Evolutionary conservation across 2,888 invertebrate species (phyloP).

Genomic region (Disparrhopalites patrizii): DNA sequence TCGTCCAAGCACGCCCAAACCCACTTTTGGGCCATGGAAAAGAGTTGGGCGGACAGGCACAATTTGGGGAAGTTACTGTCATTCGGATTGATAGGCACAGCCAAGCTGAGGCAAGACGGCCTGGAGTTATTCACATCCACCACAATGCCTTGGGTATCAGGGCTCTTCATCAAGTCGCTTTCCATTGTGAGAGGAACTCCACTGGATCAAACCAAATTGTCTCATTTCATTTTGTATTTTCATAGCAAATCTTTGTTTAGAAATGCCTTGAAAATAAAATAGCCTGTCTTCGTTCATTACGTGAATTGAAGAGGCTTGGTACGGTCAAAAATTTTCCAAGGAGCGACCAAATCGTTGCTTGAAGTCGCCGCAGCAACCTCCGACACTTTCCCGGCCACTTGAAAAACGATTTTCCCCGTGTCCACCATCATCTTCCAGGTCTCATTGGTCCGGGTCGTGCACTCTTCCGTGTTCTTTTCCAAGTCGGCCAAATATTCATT

Average conservation of each 20-base stretch:
- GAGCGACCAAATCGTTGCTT: constrained; percentile 31
- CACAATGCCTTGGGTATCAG: constrained; percentile 35
- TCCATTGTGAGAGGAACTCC: constrained; percentile 37
- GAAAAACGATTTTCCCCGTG: constrained; percentile 34
- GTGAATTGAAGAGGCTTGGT: constrained; percentile 32
- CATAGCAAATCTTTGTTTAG: not conserved
- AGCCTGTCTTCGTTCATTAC: not conserved
- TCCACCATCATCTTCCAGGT: constrained; percentile 43
- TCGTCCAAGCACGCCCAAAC: constrained; percentile 45
- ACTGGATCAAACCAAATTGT: constrained; percentile 22
- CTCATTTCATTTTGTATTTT: not conserved
- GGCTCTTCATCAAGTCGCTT: constrained; percentile 37
- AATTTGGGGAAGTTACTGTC: constrained; percentile 43
- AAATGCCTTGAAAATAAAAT: not conserved
- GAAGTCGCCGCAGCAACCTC: constrained; percentile 27
- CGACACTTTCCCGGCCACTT: constrained; percentile 40
- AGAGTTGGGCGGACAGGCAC: constrained; percentile 45
- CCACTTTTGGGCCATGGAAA: constrained; percentile 48
- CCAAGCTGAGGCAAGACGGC: constrained; percentile 42
- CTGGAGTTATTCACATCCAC: constrained; percentile 34
- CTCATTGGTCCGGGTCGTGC: constrained; percentile 30
- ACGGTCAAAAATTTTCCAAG: constrained; percentile 43
- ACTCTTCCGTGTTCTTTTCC: constrained; percentile 29
- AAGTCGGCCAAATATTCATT: constrained; percentile 38
- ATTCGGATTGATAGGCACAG: constrained; percentile 44